These are phyloP conservation scores for Bradypodion ventrale DNA, from an alignment of 2,797 vertebrate species.

Conservation along the genomic window DNA sequence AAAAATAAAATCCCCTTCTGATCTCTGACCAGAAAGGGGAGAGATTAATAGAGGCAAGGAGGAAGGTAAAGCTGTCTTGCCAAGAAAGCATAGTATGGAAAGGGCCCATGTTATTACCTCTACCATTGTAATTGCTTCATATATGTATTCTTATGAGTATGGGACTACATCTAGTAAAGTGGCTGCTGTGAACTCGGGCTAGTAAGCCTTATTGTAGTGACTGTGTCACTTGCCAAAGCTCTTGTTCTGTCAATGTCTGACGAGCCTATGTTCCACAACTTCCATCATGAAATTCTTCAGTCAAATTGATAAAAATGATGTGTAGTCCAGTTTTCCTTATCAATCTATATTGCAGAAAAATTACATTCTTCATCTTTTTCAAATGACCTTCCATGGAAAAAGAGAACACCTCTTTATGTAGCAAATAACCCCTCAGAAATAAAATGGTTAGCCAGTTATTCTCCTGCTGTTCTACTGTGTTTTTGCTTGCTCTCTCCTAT, in stretches of 20 bases:
- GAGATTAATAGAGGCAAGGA: too few species aligned
- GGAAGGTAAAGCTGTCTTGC: too few species aligned
- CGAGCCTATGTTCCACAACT: not conserved
- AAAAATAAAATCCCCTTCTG: too few species aligned
- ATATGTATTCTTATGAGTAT: conserved; percentile 10
- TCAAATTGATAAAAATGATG: not conserved
- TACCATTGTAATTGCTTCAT: not conserved
- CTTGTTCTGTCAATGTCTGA: conserved; percentile 50
- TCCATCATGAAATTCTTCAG: too few species aligned
- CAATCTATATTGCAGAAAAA: not conserved
- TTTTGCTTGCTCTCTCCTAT: too few species aligned
- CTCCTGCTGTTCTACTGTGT: too few species aligned
- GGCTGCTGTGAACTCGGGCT: not conserved
- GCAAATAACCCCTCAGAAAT: not conserved
- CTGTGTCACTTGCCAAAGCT: conserved; percentile 36
- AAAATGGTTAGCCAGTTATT: too few species aligned
- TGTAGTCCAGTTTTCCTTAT: not conserved
- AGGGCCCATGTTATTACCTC: not conserved
- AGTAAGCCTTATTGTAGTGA: conserved; percentile 36
- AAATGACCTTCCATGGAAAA: not conserved
- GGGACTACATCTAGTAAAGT: not conserved
- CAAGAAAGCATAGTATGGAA: not conserved
- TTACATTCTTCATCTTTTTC: not conserved
- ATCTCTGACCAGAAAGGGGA: too few species aligned
- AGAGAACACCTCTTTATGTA: not conserved